Base-by-base conservation (phyloP, 2,797 vertebrate genomes). In the Dipus sagitta region DNA sequence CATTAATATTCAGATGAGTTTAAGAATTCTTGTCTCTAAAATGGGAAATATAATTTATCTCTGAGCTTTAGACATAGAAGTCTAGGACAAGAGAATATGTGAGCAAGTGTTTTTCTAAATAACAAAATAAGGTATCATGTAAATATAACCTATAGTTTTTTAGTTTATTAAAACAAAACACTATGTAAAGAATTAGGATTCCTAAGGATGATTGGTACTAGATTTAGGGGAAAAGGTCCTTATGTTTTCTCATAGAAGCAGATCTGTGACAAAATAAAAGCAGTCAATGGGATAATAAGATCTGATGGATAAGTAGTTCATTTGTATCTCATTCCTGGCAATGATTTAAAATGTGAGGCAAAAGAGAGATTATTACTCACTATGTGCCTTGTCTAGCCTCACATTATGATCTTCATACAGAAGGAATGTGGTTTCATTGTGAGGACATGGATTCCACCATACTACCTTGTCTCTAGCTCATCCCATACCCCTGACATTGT, bases 11-110 rank as follows among this genome's bases (percentile, higher is more conserved):
- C 81, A 86, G 30, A 13, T 80, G n/a, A 76, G 30, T 38, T 67
- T 84, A 32, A 47, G 34, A 93, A 90, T 84, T 93, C 64, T 87
- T 87, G 21, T 38, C 42, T 90, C 85, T 80, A 77, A 95, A 86
- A 71, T 38, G 28, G 93, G 86, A 89, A 94, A 84, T 12, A 62
- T 1, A 93, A 89, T 79, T 88, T 95, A 52, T 92, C n/a, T 82
- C 70, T 87, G 74, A 88, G 32, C 5, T 92, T 93, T 52, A 78
- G 65, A 76, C 86, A 3, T 64, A 24, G 64, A 28, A 60, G 18
- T 77, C 34, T 85, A 68, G 83, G 78, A 89, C 82, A 62, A 77
- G 28, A 92, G 65, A 86, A 28, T n/a, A 90, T 21, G 60, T 34
- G 32, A 23, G 30, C n/a, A 47, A 20, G 21, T 64, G 30, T 52